Percentiles rank a stretch among this genome's conserved stretches.
These are phyloP conservation scores for Phaenicophaeus curvirostris DNA, from an alignment of 2,797 vertebrate genomes.

Conservation along the genomic window DNA sequence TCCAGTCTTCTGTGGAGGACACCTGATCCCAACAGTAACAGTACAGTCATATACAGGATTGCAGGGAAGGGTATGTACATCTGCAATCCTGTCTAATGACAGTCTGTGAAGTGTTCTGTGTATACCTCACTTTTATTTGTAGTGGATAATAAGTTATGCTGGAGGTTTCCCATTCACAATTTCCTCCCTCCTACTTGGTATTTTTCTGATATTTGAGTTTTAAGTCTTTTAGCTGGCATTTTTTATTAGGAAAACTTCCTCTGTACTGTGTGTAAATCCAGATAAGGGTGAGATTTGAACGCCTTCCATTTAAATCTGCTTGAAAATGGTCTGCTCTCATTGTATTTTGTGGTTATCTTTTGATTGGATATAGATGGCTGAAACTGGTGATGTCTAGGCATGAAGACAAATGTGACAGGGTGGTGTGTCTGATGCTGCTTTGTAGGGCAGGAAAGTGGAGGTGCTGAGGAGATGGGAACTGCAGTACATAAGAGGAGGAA, in stretches of 20 bases:
- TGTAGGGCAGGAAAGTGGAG: not conserved
- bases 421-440: not conserved
- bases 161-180: not conserved
- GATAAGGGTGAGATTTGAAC: not conserved
- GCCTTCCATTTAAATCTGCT: not conserved
- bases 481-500: not conserved
- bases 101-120: fast-evolving
- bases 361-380: not conserved
- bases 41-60: not conserved
- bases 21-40: not conserved
- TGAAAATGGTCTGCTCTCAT: not conserved
- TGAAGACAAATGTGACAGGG: not conserved
- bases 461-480: not conserved
- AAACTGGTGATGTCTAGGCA: not conserved
- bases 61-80: fast-evolving
- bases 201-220: not conserved
- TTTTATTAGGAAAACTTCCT: not conserved
- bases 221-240: not conserved
- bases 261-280: not conserved
- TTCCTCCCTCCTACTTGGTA: not conserved
- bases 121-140: not conserved
- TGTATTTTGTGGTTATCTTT: not conserved
- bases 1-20: not conserved
- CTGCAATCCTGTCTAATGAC: not conserved
- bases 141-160: not conserved